Base-by-base conservation (phyloP, 1,140 invertebrate genomes). In the Wiebesia pumilae region DNA sequence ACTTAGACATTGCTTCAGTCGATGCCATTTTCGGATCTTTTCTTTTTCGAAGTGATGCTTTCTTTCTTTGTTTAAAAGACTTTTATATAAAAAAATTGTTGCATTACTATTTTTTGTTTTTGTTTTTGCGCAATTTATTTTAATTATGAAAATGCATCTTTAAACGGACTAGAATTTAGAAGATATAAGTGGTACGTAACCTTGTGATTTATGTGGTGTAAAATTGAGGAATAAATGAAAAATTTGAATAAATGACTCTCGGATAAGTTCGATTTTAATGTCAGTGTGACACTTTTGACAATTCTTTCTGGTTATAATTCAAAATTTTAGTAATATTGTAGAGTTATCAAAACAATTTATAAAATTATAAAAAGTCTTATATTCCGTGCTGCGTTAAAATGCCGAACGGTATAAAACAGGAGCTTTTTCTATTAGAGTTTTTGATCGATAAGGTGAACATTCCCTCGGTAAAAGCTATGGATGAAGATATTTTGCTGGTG, bases 351-450 rank as follows among this genome's bases (percentile, higher is more conserved):
- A 78, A 65, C 67, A 40, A 33, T 33, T 40, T 24, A 33, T 10
- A 51, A 47, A 81, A 69, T 82, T 58, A 24, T 58, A 83, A 73
- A 33, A 33, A 84, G 58, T 14, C 24, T 43, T 43, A 0, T 27
- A 75, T 43, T 40, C n/a, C 0, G 10, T 7, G 1, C 14, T 16
- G 40, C 19, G 19, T 35, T 35, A 43, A 43, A 43, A 75, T 75
- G 71, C 27, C 71, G 38, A 33, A 24, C 0, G n/a, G 24, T 38
- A 75, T 9, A 3, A 75, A 75, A 7, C 91, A 93, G 30, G 88
- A 91, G 43, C 85, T 94, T 16, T 93, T 93, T 87, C 84, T 94
- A 1, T 88, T 93, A 51, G 93, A 94, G 87, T 93, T 94, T 78
- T 77, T 93, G n/a, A 89, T 94, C 0, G 91, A 93, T 24, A 88